Conservation (phyloP, 2,888 invertebrate species). For the Cataglyphis cursor region DNA sequence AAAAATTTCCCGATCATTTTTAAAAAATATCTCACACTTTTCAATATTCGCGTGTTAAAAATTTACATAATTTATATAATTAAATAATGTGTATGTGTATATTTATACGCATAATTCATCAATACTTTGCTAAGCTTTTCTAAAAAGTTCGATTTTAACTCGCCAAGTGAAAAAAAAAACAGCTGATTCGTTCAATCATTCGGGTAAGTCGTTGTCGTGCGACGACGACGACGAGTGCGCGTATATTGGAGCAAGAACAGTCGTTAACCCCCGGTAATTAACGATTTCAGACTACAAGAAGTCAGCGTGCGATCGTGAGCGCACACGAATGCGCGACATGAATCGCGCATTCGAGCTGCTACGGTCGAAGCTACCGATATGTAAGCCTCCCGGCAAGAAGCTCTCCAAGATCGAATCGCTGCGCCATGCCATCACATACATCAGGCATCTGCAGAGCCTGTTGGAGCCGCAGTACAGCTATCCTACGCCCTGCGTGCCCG, state of each 20-base stretch:
- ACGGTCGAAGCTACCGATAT: constrained; percentile 91
- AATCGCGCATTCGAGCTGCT: constrained; percentile 93
- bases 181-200: constrained; percentile 23
- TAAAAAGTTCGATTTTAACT: constrained; percentile 24
- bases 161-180: neutral
- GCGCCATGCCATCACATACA: constrained; percentile 93
- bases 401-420: constrained; percentile 95
- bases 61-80: neutral
- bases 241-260: constrained; percentile 28
- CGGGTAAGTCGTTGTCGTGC: constrained; percentile 22
- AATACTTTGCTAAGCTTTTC: neutral
- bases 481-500: constrained; percentile 73
- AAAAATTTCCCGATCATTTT: neutral
- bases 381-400: constrained; percentile 94
- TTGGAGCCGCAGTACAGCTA: constrained; percentile 85
- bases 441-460: constrained; percentile 91
- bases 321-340: constrained; percentile 95
- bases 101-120: constrained; percentile 7
- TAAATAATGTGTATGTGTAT: neutral
- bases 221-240: constrained; percentile 7
- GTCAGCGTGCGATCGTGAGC: constrained; percentile 94
- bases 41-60: neutral
- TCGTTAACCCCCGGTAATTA: constrained; percentile 45
- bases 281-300: constrained; percentile 91
- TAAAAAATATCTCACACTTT: neutral